These are phyloP conservation scores for Agriotes lineatus DNA, from an alignment of 2,888 invertebrate species.

Conservation along the genomic window DNA sequence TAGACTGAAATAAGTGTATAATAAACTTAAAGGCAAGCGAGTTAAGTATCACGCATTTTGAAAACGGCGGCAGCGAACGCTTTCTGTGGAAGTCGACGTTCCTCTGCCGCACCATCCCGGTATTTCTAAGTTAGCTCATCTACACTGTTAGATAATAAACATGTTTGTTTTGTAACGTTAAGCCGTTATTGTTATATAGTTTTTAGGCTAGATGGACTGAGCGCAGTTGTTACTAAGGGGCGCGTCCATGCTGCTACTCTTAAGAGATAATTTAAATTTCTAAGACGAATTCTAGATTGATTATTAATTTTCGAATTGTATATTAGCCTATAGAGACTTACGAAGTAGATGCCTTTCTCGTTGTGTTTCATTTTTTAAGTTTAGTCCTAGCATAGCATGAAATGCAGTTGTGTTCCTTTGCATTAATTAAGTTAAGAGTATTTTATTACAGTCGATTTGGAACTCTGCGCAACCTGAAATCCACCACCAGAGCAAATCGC, in stretches of 20 bases:
- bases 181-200: conserved; percentile 51
- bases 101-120: background rate
- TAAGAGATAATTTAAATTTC: conserved; percentile 24
- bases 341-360: conserved; percentile 10
- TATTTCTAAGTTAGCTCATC: conserved; percentile 19
- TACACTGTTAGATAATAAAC: conserved; percentile 23
- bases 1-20: conserved; percentile 32
- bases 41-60: conserved; percentile 15
- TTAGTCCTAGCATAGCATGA: conserved; percentile 2
- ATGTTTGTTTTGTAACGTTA: conserved; percentile 30
- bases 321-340: conserved; percentile 23
- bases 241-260: conserved; percentile 39
- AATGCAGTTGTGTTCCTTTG: conserved; percentile 33
- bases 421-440: background rate
- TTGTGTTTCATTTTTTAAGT: conserved; percentile 16
- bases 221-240: conserved; percentile 47
- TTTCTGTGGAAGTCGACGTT: background rate
- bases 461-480: conserved; percentile 7
- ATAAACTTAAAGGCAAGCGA: conserved; percentile 5
- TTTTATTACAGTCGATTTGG: conserved; percentile 9
- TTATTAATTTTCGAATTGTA: conserved; percentile 24
- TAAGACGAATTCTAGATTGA: conserved; percentile 27
- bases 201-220: conserved; percentile 45
- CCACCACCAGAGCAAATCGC: conserved; percentile 26
- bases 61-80: too few relatives aligned